A percentile compares a stretch with the other conserved stretches of the same genome.
Conservation (phyloP, 2,113 vertebrate species). For the Tyrannus savana region DNA sequence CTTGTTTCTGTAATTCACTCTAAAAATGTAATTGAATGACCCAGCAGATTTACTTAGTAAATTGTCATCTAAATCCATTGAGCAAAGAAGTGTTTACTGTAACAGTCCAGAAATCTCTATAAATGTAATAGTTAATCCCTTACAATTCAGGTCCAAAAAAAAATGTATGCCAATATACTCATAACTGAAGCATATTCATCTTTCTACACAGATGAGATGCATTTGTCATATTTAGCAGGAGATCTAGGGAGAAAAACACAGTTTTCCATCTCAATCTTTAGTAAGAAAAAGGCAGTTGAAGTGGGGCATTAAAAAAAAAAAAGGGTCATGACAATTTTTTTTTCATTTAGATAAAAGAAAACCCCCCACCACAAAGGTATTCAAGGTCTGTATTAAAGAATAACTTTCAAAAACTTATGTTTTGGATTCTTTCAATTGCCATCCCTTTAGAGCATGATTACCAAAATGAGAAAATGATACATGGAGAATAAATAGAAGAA, state of each 20-base stretch:
- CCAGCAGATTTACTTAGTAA: neutral
- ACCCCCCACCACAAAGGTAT: neutral
- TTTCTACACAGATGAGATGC: neutral
- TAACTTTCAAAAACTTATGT: neutral
- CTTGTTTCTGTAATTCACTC: neutral
- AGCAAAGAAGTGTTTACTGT: conserved; percentile 7
- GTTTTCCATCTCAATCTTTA: neutral
- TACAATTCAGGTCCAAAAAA: neutral
- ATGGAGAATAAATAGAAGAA: neutral
- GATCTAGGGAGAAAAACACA: neutral
- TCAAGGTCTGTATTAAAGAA: neutral
- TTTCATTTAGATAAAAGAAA: neutral
- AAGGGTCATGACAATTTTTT: neutral
- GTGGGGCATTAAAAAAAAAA: neutral
- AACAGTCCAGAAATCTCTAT: neutral
- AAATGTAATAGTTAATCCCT: neutral
- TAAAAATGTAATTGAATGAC: neutral
- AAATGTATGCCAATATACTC: neutral
- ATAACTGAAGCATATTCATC: neutral
- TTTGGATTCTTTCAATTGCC: neutral
- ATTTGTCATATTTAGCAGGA: neutral
- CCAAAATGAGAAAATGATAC: neutral
- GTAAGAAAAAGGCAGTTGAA: neutral
- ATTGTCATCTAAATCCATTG: neutral
- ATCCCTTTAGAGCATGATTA: neutral